Evolutionary conservation across 23 tunicate genomes (phyloP).

Genomic region (Botrylloides violaceus): DNA sequence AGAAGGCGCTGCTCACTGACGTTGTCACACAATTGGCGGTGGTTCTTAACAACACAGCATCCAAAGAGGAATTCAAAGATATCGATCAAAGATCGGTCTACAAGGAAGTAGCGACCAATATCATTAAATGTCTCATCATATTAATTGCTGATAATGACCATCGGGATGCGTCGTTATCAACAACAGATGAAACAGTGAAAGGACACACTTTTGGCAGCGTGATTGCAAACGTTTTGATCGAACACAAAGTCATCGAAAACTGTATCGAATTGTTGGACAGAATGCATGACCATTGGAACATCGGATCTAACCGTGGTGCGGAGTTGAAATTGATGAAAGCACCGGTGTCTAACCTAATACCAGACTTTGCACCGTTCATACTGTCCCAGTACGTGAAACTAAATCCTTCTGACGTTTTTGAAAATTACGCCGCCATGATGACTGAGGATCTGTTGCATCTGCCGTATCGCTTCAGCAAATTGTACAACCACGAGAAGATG

Average conservation of each 20-base stretch:
- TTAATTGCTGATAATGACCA: background rate
- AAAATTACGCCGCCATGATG: constrained; percentile 51
- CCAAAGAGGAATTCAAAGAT: constrained; percentile 3
- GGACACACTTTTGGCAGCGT: constrained; percentile 8
- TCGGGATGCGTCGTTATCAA: background rate
- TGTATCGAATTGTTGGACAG: background rate
- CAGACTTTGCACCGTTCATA: constrained; percentile 72
- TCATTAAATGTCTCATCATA: constrained; percentile 6
- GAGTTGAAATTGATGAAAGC: constrained; percentile 24
- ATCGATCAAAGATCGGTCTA: background rate
- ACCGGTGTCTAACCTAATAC: constrained; percentile 3
- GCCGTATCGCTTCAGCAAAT: constrained; percentile 35
- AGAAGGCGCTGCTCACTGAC: background rate
- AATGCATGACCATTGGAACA: background rate
- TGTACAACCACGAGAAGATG: constrained; percentile 3
- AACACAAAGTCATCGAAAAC: background rate
- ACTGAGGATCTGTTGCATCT: constrained; percentile 78
- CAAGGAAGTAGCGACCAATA: constrained; percentile 10
- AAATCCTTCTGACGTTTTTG: constrained; percentile 62
- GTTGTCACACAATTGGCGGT: constrained; percentile 5
- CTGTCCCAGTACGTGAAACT: constrained; percentile 61
- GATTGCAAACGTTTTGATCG: constrained; percentile 10
- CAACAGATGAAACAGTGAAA: background rate
- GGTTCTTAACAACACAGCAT: background rate
- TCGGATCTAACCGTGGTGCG: background rate